Evolutionary conservation across 2,888 invertebrate species (phyloP).

Genomic region (Synergus japonicus): DNA sequence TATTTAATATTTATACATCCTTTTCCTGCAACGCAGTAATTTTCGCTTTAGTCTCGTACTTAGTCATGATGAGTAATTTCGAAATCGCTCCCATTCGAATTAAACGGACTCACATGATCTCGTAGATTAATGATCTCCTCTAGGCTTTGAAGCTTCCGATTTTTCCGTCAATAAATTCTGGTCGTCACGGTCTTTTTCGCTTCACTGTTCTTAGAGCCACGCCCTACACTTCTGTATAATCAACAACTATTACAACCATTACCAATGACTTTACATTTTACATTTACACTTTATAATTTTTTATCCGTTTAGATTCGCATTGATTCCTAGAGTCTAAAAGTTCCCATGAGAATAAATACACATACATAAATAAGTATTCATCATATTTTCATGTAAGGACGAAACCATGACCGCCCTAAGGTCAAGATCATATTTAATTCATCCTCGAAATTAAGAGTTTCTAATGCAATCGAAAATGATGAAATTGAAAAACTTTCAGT

Average conservation of each 20-base stretch:
- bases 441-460: background rate
- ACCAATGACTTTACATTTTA: constrained; percentile 3
- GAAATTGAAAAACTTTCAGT: background rate
- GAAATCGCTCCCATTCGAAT: background rate
- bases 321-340: background rate
- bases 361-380: too few species aligned
- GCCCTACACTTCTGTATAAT: background rate
- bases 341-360: background rate
- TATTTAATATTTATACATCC: background rate
- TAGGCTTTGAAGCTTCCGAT: background rate
- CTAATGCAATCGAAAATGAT: background rate
- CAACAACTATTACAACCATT: constrained; percentile 11
- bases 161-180: background rate
- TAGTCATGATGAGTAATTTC: background rate
- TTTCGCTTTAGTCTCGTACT: background rate
- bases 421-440: background rate
- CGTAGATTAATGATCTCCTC: background rate
- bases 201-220: background rate
- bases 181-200: background rate
- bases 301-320: background rate
- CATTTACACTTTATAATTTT: background rate
- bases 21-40: background rate
- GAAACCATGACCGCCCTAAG: background rate
- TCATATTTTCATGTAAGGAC: background rate
- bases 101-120: background rate